These are phyloP conservation scores for Halcyon chelicuti DNA, from an alignment of 2,797 vertebrate genomes.

Conservation along the genomic window DNA sequence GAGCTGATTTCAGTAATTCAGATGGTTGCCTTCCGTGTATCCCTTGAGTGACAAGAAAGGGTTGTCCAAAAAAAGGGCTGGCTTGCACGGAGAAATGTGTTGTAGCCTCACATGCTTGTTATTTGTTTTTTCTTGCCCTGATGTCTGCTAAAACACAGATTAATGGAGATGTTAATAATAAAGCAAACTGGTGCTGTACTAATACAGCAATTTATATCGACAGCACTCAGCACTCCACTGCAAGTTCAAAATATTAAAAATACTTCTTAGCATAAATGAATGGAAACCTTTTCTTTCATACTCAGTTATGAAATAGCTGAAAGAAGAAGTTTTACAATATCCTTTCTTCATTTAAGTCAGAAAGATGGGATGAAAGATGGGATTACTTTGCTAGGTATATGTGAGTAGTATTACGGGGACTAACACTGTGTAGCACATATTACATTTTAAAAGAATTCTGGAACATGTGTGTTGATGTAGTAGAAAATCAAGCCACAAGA, in stretches of 20 bases:
- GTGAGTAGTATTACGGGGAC: background rate
- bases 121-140: background rate
- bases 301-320: background rate
- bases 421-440: background rate
- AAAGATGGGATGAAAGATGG: background rate
- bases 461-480: background rate
- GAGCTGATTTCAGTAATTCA: background rate
- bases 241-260: background rate
- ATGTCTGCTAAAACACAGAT: background rate
- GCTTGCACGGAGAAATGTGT: background rate
- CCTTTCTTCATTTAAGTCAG: background rate
- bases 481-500: background rate
- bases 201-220: background rate
- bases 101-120: background rate
- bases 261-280: background rate
- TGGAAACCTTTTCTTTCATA: background rate
- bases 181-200: background rate
- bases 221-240: background rate
- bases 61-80: background rate
- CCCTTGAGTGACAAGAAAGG: background rate
- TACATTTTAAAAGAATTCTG: background rate
- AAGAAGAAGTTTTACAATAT: background rate
- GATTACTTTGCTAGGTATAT: background rate
- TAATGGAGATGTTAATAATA: background rate
- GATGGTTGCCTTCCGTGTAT: background rate